Conservation (phyloP, 2,797 vertebrate genomes). For the Austrolebias charrua region DNA sequence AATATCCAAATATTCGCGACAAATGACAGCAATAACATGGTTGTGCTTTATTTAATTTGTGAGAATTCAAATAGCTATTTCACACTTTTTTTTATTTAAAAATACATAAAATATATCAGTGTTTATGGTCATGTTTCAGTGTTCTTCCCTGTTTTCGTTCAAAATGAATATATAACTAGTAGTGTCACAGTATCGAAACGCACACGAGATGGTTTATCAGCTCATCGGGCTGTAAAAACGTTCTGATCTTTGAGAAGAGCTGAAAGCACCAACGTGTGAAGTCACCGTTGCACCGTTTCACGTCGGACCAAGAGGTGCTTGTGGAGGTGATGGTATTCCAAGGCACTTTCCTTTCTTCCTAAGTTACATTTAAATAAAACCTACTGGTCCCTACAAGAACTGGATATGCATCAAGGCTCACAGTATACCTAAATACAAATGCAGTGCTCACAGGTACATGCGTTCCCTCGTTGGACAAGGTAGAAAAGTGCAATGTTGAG, state of each 20-base stretch:
- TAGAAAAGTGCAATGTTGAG: constrained; percentile 80
- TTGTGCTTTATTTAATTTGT: constrained; percentile 78
- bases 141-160: constrained; percentile 53
- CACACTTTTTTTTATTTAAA: constrained; percentile 53
- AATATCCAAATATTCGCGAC: constrained; percentile 16
- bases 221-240: constrained; percentile 64
- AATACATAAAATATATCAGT: constrained; percentile 76
- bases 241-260: constrained; percentile 72
- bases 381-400: constrained; percentile 65
- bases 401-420: constrained; percentile 74
- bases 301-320: constrained; percentile 58
- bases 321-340: constrained; percentile 75
- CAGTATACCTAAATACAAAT: constrained; percentile 73
- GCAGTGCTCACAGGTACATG: constrained; percentile 75
- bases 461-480: constrained; percentile 68
- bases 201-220: constrained; percentile 62
- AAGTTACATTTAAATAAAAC: constrained; percentile 64
- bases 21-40: constrained; percentile 47
- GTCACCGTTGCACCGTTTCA: constrained; percentile 61
- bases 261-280: constrained; percentile 75
- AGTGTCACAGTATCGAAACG: constrained; percentile 75
- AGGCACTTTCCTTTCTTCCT: constrained; percentile 77
- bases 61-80: constrained; percentile 69
- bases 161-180: constrained; percentile 65
- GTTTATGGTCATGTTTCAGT: constrained; percentile 58